A percentile compares a stretch with the other conserved stretches of the same genome.
These are phyloP conservation scores for Saxidomus purpurata DNA, from an alignment of 1,140 invertebrate genomes.

Conservation along the genomic window DNA sequence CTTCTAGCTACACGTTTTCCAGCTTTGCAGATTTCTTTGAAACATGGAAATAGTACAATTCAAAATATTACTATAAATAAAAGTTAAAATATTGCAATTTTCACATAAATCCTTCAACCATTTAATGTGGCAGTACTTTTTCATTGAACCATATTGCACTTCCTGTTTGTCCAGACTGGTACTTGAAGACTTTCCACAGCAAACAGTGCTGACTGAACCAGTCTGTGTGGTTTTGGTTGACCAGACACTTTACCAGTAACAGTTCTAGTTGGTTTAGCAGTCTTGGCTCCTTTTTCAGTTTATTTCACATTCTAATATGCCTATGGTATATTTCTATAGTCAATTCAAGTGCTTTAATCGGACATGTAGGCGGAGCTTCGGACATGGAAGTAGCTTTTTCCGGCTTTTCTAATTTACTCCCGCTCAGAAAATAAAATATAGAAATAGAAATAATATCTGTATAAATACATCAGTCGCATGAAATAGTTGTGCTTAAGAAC, in stretches of 20 bases:
- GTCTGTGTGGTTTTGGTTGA: conserved; percentile 60
- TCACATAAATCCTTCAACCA: neutral
- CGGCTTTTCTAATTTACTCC: too few species aligned
- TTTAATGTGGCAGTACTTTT: conserved; percentile 58
- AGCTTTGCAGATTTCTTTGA: neutral
- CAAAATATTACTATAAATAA: neutral
- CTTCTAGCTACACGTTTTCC: neutral
- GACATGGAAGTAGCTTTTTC: too few species aligned
- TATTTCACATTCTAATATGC: neutral
- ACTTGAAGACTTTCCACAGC: neutral
- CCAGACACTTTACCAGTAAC: conserved; percentile 1
- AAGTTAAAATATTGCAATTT: neutral
- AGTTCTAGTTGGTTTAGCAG: neutral
- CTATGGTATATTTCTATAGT: too few species aligned
- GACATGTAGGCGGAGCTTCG: too few species aligned
- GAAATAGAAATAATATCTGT: too few species aligned
- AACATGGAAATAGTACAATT: neutral
- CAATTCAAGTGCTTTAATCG: too few species aligned
- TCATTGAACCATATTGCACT: conserved; percentile 23
- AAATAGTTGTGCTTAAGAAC: too few species aligned
- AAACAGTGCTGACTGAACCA: conserved; percentile 49
- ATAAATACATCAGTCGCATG: too few species aligned
- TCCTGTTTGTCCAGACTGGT: conserved; percentile 22
- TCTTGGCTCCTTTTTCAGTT: neutral
- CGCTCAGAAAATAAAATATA: too few species aligned